Base-by-base conservation (phyloP, 2,113 vertebrate species). In the Zeus faber region DNA sequence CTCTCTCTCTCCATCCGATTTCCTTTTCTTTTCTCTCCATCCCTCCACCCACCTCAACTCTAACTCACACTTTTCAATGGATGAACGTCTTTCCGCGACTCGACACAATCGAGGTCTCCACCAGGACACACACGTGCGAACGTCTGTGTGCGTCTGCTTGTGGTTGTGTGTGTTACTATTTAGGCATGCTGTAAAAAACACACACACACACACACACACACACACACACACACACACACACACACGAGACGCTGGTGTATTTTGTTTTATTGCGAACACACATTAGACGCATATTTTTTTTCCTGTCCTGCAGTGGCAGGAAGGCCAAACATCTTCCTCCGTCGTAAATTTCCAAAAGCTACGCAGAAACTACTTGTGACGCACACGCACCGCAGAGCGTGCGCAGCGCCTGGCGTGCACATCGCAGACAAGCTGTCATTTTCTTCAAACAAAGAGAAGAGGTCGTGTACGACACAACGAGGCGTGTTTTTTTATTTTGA, bases 221-320 rank as follows among this genome's bases (percentile, higher is more conserved):
- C n/a, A n/a, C n/a, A n/a, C n/a, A n/a, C n/a, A n/a, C n/a, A n/a
- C n/a, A n/a, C n/a, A n/a, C n/a, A n/a, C n/a, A n/a, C n/a, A n/a
- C n/a, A n/a, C n/a, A n/a, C n/a, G n/a, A n/a, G n/a, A n/a, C 49
- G 74, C 46, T 40, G 4, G 14, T 20, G 3, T 46, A 43, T 60
- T 53, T 50, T 54, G 47, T 55, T 82, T 87, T 82, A 84, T 76
- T 80, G 74, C 81, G 73, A 54, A 79, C 81, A 74, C 81, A 72
- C 77, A 85, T 86, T 52, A 79, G 79, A 74, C 81, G 70, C 77
- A 85, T 86, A 85, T 87, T 87, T 88, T 74, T 79, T 77, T 78
- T 86, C 79, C 75, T 85, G 80, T 70, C 79, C 69, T 44, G 67
- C 51, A 80, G 79, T 77, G 21, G 69, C 40, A 81, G 72, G 76